A percentile compares a stretch with the other conserved stretches of the same genome.
Conservation (phyloP, 2,797 vertebrate genomes). For the Pelochelys cantorii region DNA sequence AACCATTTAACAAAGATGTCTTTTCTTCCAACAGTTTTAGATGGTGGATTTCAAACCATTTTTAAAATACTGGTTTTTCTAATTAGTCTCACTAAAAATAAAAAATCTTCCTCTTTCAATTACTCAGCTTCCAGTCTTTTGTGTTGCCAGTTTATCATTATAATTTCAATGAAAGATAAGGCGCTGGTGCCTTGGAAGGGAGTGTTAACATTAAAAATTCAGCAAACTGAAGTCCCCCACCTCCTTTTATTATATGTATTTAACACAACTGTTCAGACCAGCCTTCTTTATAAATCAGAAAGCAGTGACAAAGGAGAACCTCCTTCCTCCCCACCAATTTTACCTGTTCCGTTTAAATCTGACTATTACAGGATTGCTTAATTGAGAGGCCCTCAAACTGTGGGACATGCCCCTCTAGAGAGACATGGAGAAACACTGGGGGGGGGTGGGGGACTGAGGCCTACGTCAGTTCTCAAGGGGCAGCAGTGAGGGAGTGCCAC, state of each 20-base stretch:
- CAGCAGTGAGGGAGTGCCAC: not conserved
- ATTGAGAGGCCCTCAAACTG: not conserved
- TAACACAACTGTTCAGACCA: not conserved
- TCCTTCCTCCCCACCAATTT: not conserved
- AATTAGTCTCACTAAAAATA: too few relatives aligned
- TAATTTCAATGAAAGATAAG: not conserved
- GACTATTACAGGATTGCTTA: not conserved
- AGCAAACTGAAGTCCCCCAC: not conserved
- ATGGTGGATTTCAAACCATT: not conserved
- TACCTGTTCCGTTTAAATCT: not conserved
- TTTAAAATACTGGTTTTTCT: not conserved
- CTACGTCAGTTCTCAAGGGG: not conserved
- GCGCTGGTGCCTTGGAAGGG: not conserved
- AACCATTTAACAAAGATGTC: not conserved
- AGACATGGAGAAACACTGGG: not conserved
- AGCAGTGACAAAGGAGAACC: not conserved
- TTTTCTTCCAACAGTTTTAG: not conserved
- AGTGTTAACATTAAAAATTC: not conserved
- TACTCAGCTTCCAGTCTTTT: not conserved
- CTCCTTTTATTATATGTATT: not conserved
- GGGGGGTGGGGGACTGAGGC: conserved; percentile 11
- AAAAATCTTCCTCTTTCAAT: too few relatives aligned
- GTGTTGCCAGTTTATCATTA: not conserved
- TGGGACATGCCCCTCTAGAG: too few relatives aligned
- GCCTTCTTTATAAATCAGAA: not conserved